Evolutionary conservation across 1,140 invertebrate genomes (phyloP), one percentile per base, ranked within the genome.

Genomic region (Reticulitermes speratus): DNA sequence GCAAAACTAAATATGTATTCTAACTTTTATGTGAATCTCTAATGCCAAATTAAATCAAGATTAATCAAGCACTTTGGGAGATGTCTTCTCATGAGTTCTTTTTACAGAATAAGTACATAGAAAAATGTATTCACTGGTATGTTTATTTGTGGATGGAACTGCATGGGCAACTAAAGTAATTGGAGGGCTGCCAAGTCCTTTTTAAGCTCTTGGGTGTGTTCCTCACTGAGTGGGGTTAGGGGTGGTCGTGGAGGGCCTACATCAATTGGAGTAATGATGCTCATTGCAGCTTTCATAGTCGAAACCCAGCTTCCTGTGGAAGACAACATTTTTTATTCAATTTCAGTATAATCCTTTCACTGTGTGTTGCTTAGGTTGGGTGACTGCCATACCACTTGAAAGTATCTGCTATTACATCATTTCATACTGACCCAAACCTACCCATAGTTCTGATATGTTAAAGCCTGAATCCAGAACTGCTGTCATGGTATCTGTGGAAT

Each of bases 221-320:
- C 88, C 25, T 87, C 48, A 23, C 90, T 89, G 2, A 94, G 87
- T 83, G 90, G 87, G 55, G 87, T 88, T 9, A 93, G 89, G 0
- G 94, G 94, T 32, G 91, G 87, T n/a, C 94, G 91, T 19, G 92
- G 92, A 38, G 92, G 92, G 12, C 95, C 94, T 84, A 93, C 90
- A 83, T 94, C 91, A 19, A 95, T 91, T 1, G 92, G 91, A 5
- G 93, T 93, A 1, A 93, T 88, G 1, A 93, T 87, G 87, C 92
- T 90, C 94, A 95, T 95, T 16, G 94, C 94, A 32, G 90, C 90
- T 90, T 95, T 95, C 94, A 95, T 95, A 65, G 93, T 92, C n/a
- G 93, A 92, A 1, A 95, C 93, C 94, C 94, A 95, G 52, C 90
- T 88, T 88, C 94, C 94, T 91, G 75, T 21, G 83, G 83, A 86